phyloP scores from a whole-genome alignment of 2,113 vertebrate genomes.

The Struthidea cinerea region DNA sequence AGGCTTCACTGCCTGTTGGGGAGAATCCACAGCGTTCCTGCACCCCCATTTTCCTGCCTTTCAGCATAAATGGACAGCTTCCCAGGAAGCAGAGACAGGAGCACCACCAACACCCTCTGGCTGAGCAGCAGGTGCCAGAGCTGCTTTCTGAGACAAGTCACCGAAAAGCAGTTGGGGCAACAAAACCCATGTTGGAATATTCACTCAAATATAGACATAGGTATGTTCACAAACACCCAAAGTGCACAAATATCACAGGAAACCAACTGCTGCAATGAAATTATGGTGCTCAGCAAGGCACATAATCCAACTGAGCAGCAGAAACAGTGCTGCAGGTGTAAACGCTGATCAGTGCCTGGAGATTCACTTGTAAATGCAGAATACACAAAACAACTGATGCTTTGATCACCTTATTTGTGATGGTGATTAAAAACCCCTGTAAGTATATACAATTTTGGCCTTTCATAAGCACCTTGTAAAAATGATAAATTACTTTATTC shows the following conservation, averaged over 20 bases:
- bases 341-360: neutral
- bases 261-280: neutral
- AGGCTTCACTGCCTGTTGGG: neutral
- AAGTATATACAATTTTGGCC: neutral
- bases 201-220: neutral
- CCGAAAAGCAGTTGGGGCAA: accelerated
- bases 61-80: neutral
- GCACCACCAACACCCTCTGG: neutral
- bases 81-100: neutral
- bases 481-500: neutral
- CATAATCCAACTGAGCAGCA: neutral
- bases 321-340: neutral
- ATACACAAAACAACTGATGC: neutral
- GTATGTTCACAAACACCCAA: neutral
- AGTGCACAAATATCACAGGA: neutral
- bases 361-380: neutral
- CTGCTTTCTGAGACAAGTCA: neutral
- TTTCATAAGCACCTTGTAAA: neutral
- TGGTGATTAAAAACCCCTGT: neutral
- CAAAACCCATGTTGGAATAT: neutral
- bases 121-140: neutral
- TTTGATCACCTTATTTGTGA: neutral
- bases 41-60: neutral
- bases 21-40: neutral
- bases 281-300: neutral